Base-by-base conservation (phyloP, 2,888 invertebrate genomes). In the Polymixis flavicincta region DNA sequence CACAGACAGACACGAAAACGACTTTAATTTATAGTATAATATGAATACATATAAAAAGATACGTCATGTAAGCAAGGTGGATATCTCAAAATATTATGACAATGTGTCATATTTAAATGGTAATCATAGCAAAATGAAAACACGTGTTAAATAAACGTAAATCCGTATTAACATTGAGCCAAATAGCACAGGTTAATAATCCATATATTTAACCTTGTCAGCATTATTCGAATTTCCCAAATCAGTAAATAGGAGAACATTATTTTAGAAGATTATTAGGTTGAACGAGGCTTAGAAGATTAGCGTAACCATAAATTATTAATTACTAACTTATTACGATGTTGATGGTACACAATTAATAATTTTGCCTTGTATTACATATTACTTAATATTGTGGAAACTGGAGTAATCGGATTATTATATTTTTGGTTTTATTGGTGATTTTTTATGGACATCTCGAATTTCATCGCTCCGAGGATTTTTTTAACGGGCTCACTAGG, bases 281-380 rank as follows among this genome's bases (percentile, higher is more conserved):
- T 65, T 75, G 42, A 67, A 60, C 59, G 32, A 52, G 59, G 71
- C 74, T 82, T 73, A 80, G 50, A 69, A 74, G 73, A 76, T 78
- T 74, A 80, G 42, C 52, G 37, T 54, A 57, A 63, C 70, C 76
- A 74, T 85, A 82, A 82, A 84, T 82, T 63, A 80, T 75, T 76
- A 74, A 83, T 76, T 76, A 82, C 76, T 73, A 80, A 85, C 55
- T 74, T 76, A 70, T 59, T 75, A 76, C 60, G 54, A 71, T 82
- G 80, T 71, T 72, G 65, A 82, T 79, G 72, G 70, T 59, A 54
- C 14, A 73, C 50, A 73, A 76, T 85, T 74, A 76, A 83, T 73
- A 83, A 74, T 78, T 60, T 25, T 14, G 19, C 57, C 22, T 70
- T 57, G 64, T 76, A 73, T 71, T 80, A 55, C 3, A 59, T 79